phyloP scores from a whole-genome alignment of 1,140 invertebrate genomes.

The Drosophila albomicans region DNA sequence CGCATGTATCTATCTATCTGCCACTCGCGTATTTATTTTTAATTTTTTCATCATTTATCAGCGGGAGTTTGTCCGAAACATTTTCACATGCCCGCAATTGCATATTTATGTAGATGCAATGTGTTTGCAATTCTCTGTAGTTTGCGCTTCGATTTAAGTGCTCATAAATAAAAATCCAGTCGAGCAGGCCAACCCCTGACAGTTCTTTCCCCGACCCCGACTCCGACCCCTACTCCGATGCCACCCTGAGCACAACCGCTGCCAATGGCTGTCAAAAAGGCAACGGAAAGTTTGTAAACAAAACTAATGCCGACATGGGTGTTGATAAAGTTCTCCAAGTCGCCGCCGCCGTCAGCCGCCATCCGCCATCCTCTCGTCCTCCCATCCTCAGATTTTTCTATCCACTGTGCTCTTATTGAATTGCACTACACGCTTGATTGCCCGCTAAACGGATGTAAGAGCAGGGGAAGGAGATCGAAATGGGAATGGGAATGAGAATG shows the following conservation, averaged over 20 bases:
- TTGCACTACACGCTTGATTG: constrained; percentile 84
- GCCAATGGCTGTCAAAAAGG: constrained; percentile 74
- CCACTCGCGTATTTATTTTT: constrained; percentile 65
- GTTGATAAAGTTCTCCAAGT: constrained; percentile 84
- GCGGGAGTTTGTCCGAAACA: constrained; percentile 43
- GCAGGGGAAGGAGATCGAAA: background rate
- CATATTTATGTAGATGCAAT: constrained; percentile 82
- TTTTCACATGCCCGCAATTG: constrained; percentile 78
- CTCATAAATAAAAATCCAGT: constrained; percentile 82
- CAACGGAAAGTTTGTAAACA: constrained; percentile 84
- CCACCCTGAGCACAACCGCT: constrained; percentile 13
- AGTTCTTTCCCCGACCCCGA: constrained; percentile 3
- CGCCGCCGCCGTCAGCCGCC: constrained; percentile 21
- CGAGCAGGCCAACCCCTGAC: constrained; percentile 30
- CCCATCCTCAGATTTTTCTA: background rate
- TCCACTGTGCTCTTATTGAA: constrained; percentile 70
- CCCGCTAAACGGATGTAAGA: constrained; percentile 78
- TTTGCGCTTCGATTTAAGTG: constrained; percentile 84
- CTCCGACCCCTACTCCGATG: constrained; percentile 12
- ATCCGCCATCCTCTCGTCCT: background rate
- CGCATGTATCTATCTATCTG: constrained; percentile 27
- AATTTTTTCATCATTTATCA: constrained; percentile 81
- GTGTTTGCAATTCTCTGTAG: constrained; percentile 59
- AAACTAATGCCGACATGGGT: constrained; percentile 85
- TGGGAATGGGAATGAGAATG: background rate